These are phyloP conservation scores for Nasonia longicornis DNA, from an alignment of 1,140 invertebrate genomes.

Conservation along the genomic window DNA sequence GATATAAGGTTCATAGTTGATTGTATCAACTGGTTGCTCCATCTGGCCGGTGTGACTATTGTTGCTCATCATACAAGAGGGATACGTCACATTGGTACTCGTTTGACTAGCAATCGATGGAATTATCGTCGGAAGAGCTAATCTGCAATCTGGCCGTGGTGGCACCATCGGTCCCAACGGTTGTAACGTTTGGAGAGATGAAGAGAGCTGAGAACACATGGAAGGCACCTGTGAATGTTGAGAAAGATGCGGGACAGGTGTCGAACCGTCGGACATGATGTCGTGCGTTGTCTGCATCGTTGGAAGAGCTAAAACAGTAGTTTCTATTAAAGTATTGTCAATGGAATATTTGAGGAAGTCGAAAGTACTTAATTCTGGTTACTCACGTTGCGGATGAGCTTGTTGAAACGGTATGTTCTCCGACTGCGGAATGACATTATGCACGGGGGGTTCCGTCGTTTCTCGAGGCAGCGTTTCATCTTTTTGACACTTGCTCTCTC, in stretches of 20 bases:
- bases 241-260: not conserved
- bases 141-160: constrained; percentile 61
- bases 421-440: constrained; percentile 53
- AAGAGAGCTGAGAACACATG: constrained; percentile 48
- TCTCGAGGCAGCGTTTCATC: constrained; percentile 46
- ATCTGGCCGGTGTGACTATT: constrained; percentile 60
- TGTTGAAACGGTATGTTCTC: constrained; percentile 54
- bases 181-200: constrained; percentile 50
- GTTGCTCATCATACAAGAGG: constrained; percentile 62
- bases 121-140: constrained; percentile 53
- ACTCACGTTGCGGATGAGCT: constrained; percentile 48
- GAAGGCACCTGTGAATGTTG: constrained; percentile 38
- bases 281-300: constrained; percentile 59
- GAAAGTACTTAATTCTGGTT: constrained; percentile 4
- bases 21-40: constrained; percentile 61
- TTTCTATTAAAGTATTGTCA: not conserved
- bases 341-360: constrained; percentile 28
- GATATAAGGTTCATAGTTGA: constrained; percentile 67
- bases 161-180: constrained; percentile 60
- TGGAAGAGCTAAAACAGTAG: constrained; percentile 51
- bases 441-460: constrained; percentile 44
- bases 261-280: constrained; percentile 34
- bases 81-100: constrained; percentile 52
- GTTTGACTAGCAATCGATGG: constrained; percentile 38
- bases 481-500: constrained; percentile 15